Evolutionary conservation across 2,113 vertebrate species (phyloP), one percentile per base, ranked within the genome.

Genomic region (Cervus canadensis): DNA sequence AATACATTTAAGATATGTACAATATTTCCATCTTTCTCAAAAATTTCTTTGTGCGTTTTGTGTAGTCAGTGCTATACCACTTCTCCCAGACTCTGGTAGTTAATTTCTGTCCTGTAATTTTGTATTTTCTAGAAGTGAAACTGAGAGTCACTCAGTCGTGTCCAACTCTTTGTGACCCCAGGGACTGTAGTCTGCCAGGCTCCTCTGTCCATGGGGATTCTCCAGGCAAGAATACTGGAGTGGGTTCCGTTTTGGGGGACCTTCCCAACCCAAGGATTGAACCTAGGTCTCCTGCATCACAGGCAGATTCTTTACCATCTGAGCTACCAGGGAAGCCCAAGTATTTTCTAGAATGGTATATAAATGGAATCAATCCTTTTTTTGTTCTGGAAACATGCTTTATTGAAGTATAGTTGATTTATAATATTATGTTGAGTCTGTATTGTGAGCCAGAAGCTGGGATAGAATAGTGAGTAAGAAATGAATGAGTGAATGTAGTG

Each of bases 91-190:
- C n/a, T 83, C 54, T 94, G 91, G 19, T 74, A 56, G 86, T 17
- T 97, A 91, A 91, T 52, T 95, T 93, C 26, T 86, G 59, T 74
- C 17, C 14, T 95, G 7, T 89, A 52, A 86, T 86, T 84, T 93
- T 96, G n/a, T 76, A 26, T 43, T 76, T 76, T 74, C 14, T 28
- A 94, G 33, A 91, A 36, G 67, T 40, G 36, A 40, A 74, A 40
- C 67, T 40, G 67, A 74, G 40, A 74, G n/a, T 74, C 67, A 74
- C 19, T 74, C 36, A 74, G 19, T 74, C 0, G 2, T 25, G 17
- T 74, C 67, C 67, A 40, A 13, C 19, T 40, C 10, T 74, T 23
- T 74, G 67, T 74, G 67, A 74, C 19, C 10, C n/a, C n/a, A 40
- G 40, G 67, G 36, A 74, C 67, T 74, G 10, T 74, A 40, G 36